phyloP scores from a whole-genome alignment of 1,140 invertebrate species.

The Drosophila sproati region DNA sequence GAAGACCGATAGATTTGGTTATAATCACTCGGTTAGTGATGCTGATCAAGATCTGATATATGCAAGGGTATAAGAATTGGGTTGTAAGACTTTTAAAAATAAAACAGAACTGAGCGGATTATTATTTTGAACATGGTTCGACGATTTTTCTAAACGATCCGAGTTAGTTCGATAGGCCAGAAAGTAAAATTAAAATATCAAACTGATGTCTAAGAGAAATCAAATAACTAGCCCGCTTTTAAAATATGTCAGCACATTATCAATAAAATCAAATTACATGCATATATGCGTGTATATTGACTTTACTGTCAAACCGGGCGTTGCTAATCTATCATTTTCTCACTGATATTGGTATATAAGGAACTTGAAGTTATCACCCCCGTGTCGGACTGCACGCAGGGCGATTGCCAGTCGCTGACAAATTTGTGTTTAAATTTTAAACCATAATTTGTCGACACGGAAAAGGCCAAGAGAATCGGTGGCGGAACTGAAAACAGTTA shows the following conservation, averaged over 20 bases:
- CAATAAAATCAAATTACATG: too few relatives aligned
- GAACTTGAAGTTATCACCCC: not conserved
- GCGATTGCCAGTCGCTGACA: constrained; percentile 31
- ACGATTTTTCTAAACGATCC: too few relatives aligned
- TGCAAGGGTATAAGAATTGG: too few relatives aligned
- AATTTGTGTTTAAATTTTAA: constrained; percentile 65
- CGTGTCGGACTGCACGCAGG: constrained; percentile 23
- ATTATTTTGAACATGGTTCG: too few relatives aligned
- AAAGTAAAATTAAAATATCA: not conserved
- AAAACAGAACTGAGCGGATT: too few relatives aligned
- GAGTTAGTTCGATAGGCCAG: too few relatives aligned
- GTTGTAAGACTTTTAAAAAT: too few relatives aligned
- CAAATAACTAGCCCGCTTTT: not conserved
- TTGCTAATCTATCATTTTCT: not conserved
- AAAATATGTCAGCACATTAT: too few relatives aligned
- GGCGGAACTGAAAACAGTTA: constrained; percentile 45
- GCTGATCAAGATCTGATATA: too few relatives aligned
- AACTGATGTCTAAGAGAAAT: not conserved
- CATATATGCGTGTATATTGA: too few relatives aligned
- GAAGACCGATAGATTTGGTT: too few relatives aligned
- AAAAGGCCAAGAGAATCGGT: constrained; percentile 25
- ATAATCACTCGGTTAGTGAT: too few relatives aligned
- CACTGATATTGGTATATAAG: not conserved
- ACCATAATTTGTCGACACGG: constrained; percentile 59
- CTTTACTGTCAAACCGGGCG: not conserved